Conservation (phyloP, 2,888 invertebrate genomes). For the Ochlodes sylvanus region DNA sequence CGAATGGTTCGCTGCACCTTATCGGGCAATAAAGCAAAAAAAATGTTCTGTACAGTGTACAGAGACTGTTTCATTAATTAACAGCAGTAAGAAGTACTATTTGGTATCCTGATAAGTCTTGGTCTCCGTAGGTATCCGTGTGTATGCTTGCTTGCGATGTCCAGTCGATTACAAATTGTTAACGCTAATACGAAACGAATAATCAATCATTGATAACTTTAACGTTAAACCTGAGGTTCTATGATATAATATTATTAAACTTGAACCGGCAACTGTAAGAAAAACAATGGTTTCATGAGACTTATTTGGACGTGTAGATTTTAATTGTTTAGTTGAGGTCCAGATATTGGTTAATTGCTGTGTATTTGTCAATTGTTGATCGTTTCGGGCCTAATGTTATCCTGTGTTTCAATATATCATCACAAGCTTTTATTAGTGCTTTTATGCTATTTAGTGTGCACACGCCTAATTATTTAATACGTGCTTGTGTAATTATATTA, state of each 20-base stretch:
- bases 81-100: too few relatives aligned
- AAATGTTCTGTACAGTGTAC: too few relatives aligned
- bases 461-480: not conserved
- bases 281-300: too few relatives aligned
- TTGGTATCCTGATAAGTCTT: too few relatives aligned
- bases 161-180: not conserved
- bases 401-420: not conserved
- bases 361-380: not conserved
- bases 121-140: not conserved
- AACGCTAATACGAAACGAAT: conserved; percentile 1
- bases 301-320: too few relatives aligned
- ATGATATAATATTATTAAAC: too few relatives aligned
- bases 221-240: not conserved
- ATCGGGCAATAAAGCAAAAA: too few relatives aligned
- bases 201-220: not conserved
- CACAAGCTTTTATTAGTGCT: not conserved
- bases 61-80: too few relatives aligned
- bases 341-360: not conserved
- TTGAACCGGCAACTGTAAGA: too few relatives aligned
- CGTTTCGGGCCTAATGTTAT: not conserved
- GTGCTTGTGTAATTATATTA: too few relatives aligned
- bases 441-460: not conserved
- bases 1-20: too few relatives aligned
- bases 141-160: not conserved
- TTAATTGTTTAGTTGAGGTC: too few relatives aligned